These are phyloP conservation scores for Cordilura impudica DNA, from an alignment of 2,888 invertebrate species.

Conservation along the genomic window DNA sequence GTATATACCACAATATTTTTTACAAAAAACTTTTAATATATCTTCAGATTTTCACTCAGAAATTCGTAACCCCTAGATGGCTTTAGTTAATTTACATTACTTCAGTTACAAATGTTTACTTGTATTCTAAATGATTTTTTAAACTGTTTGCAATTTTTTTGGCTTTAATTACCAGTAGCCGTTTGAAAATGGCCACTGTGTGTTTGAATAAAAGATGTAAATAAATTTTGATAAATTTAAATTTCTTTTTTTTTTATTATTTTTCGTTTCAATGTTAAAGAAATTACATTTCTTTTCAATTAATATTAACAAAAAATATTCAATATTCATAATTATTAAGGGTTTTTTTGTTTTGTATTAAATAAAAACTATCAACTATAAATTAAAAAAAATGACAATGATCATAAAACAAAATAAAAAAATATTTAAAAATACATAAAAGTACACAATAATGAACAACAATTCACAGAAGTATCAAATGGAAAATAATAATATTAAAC, in stretches of 20 bases:
- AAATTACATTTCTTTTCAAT: slow-evolving; percentile 68
- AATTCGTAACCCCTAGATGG: too few species aligned
- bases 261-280: slow-evolving; percentile 50
- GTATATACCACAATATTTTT: too few species aligned
- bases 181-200: too few species aligned
- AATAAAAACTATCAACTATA: slow-evolving; percentile 74
- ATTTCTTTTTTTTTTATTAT: slow-evolving; percentile 61
- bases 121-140: too few species aligned
- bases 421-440: slow-evolving; percentile 56
- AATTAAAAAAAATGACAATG: slow-evolving; percentile 68
- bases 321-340: slow-evolving; percentile 70
- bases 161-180: too few species aligned
- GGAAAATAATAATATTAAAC: slow-evolving; percentile 35
- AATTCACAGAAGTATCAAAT: slow-evolving; percentile 68
- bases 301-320: slow-evolving; percentile 70
- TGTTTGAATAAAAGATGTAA: not conserved
- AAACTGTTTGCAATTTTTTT: too few species aligned
- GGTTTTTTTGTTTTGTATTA: slow-evolving; percentile 67
- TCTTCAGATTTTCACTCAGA: too few species aligned
- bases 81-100: too few species aligned
- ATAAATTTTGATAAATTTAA: slow-evolving; percentile 24
- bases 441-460: slow-evolving; percentile 72
- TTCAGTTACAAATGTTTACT: too few species aligned
- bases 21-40: too few species aligned
- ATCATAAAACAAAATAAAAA: slow-evolving; percentile 58